phyloP scores from a whole-genome alignment of 2,113 vertebrate species.

The Bothrops jararaca region DNA sequence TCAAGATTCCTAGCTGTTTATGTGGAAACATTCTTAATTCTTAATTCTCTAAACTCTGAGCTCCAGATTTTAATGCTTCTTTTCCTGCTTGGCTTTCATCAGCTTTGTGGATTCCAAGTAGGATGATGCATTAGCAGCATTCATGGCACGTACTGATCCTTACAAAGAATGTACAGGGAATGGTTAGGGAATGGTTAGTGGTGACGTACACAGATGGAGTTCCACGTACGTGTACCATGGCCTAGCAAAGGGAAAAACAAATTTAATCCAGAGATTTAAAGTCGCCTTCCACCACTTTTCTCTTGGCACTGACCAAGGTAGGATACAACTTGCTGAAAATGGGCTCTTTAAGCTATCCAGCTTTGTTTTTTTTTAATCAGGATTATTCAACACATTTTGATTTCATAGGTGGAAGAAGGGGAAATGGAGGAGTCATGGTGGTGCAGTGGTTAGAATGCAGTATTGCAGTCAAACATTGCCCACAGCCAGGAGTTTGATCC shows the following conservation, averaged over 20 bases:
- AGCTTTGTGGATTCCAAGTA: constrained; percentile 2
- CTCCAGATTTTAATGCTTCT: neutral
- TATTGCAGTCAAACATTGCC: neutral
- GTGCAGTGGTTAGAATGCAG: neutral
- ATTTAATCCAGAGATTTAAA: neutral
- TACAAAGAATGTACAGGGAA: neutral
- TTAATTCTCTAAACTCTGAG: neutral
- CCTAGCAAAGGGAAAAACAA: neutral
- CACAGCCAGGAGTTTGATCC: neutral
- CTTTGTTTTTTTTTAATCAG: neutral
- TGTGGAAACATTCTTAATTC: constrained; percentile 4
- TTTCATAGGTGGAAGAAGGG: neutral
- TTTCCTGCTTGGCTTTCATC: constrained; percentile 4
- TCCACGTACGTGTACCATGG: neutral
- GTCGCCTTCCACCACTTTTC: neutral
- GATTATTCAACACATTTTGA: neutral
- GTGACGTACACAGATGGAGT: neutral
- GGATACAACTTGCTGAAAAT: neutral
- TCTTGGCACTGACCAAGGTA: neutral
- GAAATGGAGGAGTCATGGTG: neutral
- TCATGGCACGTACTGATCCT: neutral
- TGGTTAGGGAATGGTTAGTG: constrained; percentile 16
- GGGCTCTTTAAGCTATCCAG: neutral
- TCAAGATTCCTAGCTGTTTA: neutral
- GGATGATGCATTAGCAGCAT: neutral